phyloP scores from a whole-genome alignment of 1,140 invertebrate species.

The Psix sp. region DNA sequence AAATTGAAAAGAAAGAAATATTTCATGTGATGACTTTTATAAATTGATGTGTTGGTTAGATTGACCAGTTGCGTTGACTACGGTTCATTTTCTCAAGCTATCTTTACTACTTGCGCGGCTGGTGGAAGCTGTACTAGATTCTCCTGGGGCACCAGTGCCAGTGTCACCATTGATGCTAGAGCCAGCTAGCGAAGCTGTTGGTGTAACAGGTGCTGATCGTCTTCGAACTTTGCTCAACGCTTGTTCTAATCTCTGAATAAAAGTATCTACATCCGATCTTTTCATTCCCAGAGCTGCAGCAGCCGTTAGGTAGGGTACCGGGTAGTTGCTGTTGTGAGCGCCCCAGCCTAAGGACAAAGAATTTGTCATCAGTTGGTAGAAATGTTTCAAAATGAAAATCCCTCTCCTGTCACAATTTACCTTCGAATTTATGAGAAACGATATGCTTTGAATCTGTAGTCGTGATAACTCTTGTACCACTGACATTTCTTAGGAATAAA shows the following conservation, averaged over 20 bases:
- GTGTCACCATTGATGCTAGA: conserved; percentile 74
- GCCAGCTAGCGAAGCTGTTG: conserved; percentile 73
- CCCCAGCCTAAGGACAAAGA: conserved; percentile 85
- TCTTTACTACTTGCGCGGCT: conserved; percentile 79
- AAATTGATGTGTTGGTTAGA: conserved; percentile 74
- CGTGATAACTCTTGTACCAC: conserved; percentile 82
- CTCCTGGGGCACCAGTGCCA: conserved; percentile 70
- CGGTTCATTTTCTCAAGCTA: conserved; percentile 78
- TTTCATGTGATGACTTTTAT: conserved; percentile 54
- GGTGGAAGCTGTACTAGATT: conserved; percentile 77
- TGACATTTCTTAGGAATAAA: conserved; percentile 84
- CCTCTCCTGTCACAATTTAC: conserved; percentile 60
- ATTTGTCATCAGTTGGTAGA: no score
- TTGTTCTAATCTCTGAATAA: conserved; percentile 82
- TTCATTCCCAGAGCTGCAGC: conserved; percentile 85
- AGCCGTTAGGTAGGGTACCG: conserved; percentile 83
- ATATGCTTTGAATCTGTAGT: conserved; percentile 79
- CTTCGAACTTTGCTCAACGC: conserved; percentile 77
- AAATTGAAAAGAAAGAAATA: conserved; percentile 13
- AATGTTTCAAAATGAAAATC: background rate
- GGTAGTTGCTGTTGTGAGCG: conserved; percentile 81
- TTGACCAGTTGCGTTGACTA: conserved; percentile 75
- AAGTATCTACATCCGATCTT: conserved; percentile 81
- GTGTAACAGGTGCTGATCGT: conserved; percentile 76
- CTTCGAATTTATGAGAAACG: conserved; percentile 79